Conservation (phyloP, 2,888 invertebrate genomes). For the Leptothorax acervorum region DNA sequence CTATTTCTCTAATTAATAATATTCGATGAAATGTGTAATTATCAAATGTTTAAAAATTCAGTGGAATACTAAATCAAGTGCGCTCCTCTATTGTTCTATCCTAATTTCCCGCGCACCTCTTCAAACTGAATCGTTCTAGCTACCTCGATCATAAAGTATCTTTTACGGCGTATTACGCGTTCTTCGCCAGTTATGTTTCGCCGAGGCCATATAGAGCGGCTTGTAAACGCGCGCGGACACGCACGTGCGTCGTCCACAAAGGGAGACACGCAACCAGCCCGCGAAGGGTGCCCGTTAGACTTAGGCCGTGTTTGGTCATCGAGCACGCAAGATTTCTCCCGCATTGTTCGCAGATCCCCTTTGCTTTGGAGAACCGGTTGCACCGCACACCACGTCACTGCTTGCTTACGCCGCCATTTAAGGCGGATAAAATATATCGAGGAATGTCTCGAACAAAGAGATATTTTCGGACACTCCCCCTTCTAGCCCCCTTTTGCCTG, state of each 20-base stretch:
- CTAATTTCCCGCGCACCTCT: background rate
- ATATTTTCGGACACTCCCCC: conserved; percentile 59
- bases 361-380: conserved; percentile 69
- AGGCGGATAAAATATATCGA: conserved; percentile 67
- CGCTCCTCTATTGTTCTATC: background rate
- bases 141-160: conserved; percentile 18
- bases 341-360: conserved; percentile 67
- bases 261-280: conserved; percentile 9
- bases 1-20: too few species aligned
- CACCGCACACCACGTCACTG: conserved; percentile 64
- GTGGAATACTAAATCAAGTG: too few species aligned
- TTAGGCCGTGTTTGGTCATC: conserved; percentile 68
- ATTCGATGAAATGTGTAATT: too few species aligned
- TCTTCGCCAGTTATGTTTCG: background rate
- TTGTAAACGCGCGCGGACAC: conserved; percentile 32
- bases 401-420: conserved; percentile 66
- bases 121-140: background rate
- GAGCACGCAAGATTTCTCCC: conserved; percentile 64
- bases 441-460: conserved; percentile 61
- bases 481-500: background rate
- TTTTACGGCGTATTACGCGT: conserved; percentile 14
- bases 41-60: background rate
- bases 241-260: conserved; percentile 43
- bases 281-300: conserved; percentile 42
- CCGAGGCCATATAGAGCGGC: conserved; percentile 45